Conservation (phyloP, 2,888 invertebrate genomes). For the Lasioglossum calceatum region DNA sequence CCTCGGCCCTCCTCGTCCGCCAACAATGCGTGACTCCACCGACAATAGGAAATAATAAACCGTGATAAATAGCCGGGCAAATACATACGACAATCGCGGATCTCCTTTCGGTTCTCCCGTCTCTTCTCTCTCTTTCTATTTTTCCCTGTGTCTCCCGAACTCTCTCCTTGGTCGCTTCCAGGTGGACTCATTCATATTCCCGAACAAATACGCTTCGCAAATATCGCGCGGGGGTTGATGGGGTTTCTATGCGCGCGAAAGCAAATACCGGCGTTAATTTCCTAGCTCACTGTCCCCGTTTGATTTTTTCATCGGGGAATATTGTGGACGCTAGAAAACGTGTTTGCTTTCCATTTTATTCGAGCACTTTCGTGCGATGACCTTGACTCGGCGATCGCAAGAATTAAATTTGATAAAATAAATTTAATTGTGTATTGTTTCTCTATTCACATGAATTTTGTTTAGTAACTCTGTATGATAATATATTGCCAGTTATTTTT, state of each 20-base stretch:
- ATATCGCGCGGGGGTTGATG: conserved; percentile 64
- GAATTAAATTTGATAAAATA: not conserved
- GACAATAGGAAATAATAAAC: conserved; percentile 84
- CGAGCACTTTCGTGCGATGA: not conserved
- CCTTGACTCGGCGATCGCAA: not conserved
- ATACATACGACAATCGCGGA: conserved; percentile 76
- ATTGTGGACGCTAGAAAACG: not conserved
- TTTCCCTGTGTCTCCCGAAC: conserved; percentile 15
- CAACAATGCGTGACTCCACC: conserved; percentile 80
- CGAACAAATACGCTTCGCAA: conserved; percentile 78
- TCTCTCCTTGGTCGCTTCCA: conserved; percentile 66
- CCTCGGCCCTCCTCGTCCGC: conserved; percentile 75
- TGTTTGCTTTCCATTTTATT: not conserved
- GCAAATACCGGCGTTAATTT: conserved; percentile 71
- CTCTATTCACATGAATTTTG: not conserved
- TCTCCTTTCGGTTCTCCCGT: conserved; percentile 43
- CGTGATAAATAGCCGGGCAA: conserved; percentile 84
- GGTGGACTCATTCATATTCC: conserved; percentile 78
- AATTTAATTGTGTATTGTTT: not conserved
- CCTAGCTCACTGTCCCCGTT: conserved; percentile 44
- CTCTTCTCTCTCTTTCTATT: not conserved
- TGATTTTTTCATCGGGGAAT: conserved; percentile 4
- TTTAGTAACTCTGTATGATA: not conserved
- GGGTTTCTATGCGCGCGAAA: conserved; percentile 39
- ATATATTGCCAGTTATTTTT: not conserved